Conservation (phyloP, 2,888 invertebrate genomes). For the Coelinius sp. region DNA sequence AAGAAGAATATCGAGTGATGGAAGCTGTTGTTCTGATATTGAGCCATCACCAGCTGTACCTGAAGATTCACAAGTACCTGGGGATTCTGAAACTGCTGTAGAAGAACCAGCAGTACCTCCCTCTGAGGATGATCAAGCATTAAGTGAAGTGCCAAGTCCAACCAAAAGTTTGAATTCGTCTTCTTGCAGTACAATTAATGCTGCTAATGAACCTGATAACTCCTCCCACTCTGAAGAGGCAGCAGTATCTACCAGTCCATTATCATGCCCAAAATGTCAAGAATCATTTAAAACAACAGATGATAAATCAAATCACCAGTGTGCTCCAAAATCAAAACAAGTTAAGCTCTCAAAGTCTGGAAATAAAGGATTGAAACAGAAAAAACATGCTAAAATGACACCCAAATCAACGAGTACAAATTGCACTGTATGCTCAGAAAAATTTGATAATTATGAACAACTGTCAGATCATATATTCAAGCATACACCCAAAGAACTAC, state of each 20-base stretch:
- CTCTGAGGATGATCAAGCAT: neutral
- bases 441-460: conserved; percentile 47
- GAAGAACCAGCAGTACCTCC: neutral
- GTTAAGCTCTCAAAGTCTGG: conserved; percentile 17
- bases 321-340: neutral
- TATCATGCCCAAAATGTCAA: neutral
- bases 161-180: neutral
- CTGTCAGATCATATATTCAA: conserved; percentile 58
- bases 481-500: conserved; percentile 58
- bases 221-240: neutral
- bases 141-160: neutral
- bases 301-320: neutral
- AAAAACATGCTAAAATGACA: neutral
- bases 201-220: neutral
- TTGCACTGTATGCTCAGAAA: conserved; percentile 56
- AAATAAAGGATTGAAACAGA: neutral
- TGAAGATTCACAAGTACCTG: neutral
- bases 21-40: neutral
- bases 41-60: no score
- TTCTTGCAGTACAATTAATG: neutral
- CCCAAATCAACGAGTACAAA: conserved; percentile 18
- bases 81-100: neutral
- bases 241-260: no score
- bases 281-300: neutral
- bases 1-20: neutral